Conservation (phyloP, 2,113 vertebrate genomes). For the Aegotheles bennettii region DNA sequence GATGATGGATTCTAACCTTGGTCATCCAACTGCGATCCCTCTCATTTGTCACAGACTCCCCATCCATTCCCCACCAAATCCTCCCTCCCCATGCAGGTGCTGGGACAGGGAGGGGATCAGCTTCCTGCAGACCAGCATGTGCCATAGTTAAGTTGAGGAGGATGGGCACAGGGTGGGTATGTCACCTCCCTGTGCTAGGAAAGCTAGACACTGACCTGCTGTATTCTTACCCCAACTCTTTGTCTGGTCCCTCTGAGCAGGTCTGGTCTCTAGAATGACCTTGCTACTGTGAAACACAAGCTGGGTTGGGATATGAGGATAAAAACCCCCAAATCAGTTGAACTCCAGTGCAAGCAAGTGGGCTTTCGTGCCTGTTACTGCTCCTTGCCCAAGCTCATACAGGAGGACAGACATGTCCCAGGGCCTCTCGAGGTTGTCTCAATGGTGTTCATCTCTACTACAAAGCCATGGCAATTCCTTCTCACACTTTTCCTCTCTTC, state of each 20-base stretch:
- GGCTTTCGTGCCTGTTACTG: neutral
- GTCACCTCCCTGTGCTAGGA: neutral
- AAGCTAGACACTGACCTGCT: neutral
- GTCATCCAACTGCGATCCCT: slow-evolving; percentile 18
- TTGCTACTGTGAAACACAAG: neutral
- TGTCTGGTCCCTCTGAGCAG: neutral
- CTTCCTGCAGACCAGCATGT: neutral
- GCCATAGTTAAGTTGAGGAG: neutral
- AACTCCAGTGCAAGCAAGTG: neutral
- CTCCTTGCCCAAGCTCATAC: neutral
- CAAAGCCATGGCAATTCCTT: neutral
- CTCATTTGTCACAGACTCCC: slow-evolving; percentile 23
- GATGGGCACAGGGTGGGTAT: neutral
- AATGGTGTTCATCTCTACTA: neutral
- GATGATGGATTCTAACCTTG: slow-evolving; percentile 50
- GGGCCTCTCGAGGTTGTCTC: neutral
- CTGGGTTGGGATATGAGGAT: neutral
- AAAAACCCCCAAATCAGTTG: neutral
- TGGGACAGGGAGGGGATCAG: neutral
- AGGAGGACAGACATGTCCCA: neutral
- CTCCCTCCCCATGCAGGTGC: neutral
- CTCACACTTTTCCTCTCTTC: neutral
- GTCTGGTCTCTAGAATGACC: neutral
- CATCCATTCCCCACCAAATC: neutral
- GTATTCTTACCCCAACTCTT: neutral